phyloP scores from a whole-genome alignment of 2,113 vertebrate genomes.

The Spea bombifrons region DNA sequence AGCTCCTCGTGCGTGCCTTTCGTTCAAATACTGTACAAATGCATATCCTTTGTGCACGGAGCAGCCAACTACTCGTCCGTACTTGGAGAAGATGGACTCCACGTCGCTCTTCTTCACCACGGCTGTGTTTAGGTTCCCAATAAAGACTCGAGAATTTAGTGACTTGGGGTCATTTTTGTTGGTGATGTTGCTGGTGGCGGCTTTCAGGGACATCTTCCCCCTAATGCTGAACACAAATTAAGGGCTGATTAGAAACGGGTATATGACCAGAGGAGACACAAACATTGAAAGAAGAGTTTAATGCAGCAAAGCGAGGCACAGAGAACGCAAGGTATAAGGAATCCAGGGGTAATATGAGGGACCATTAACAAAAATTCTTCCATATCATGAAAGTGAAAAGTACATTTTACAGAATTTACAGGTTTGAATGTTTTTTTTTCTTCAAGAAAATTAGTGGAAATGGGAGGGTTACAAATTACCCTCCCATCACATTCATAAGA shows the following conservation, averaged over 20 bases:
- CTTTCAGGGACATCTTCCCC: constrained; percentile 85
- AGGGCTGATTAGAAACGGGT: no score
- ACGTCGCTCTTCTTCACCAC: constrained; percentile 92
- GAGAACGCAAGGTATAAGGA: no score
- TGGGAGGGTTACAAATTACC: no score
- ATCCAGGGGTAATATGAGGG: no score
- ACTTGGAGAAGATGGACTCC: constrained; percentile 89
- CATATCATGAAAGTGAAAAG: no score
- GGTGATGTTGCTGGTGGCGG: constrained; percentile 91
- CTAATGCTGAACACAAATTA: constrained; percentile 40
- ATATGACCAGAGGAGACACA: neutral
- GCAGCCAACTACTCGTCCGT: constrained; percentile 87
- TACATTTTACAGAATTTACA: no score
- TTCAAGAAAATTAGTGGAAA: no score
- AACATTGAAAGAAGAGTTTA: neutral
- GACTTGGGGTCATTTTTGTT: constrained; percentile 96
- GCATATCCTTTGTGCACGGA: constrained; percentile 90
- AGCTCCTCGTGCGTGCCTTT: constrained; percentile 83
- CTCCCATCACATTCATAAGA: no score
- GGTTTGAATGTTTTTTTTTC: no score
- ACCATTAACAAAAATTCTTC: no score
- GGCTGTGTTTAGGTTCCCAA: constrained; percentile 92
- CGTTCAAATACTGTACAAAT: constrained; percentile 89
- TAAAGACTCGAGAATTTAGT: constrained; percentile 92
- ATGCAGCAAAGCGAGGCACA: no score